Evolutionary conservation across 1,140 invertebrate genomes (phyloP).

Genomic region (Spodoptera frugiperda): DNA sequence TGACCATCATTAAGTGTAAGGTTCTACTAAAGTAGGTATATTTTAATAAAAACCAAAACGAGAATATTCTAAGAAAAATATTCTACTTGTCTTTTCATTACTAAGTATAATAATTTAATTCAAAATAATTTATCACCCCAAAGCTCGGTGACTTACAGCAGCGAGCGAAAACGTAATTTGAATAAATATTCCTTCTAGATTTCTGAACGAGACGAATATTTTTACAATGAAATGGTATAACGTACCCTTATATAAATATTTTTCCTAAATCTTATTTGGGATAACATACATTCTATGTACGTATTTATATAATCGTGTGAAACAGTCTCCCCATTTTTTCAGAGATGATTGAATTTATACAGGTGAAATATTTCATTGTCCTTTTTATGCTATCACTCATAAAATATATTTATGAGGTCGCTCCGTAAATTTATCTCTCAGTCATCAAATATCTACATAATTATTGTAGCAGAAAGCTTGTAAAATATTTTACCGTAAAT

Average conservation of each 20-base stretch:
- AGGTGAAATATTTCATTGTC: slow-evolving; percentile 9
- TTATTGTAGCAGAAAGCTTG: slow-evolving; percentile 2
- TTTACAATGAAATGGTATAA: slow-evolving; percentile 31
- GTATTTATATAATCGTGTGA: not conserved
- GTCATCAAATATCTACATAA: slow-evolving; percentile 8
- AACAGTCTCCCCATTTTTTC: not conserved
- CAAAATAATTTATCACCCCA: slow-evolving; percentile 36
- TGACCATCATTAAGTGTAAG: not conserved
- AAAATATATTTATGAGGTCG: slow-evolving; percentile 18
- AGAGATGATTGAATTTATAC: not conserved
- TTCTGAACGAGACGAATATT: slow-evolving; percentile 24
- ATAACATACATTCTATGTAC: slow-evolving; percentile 17
- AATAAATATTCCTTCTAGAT: slow-evolving; percentile 38
- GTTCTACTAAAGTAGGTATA: not conserved
- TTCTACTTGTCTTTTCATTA: slow-evolving; percentile 5
- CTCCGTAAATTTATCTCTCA: not conserved
- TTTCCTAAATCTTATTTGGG: slow-evolving; percentile 42
- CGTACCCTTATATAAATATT: slow-evolving; percentile 30
- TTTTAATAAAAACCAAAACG: not conserved
- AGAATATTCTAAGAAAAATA: not conserved
- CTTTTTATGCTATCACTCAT: slow-evolving; percentile 8
- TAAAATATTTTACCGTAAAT: not conserved
- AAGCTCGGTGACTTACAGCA: slow-evolving; percentile 15
- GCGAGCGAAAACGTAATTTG: slow-evolving; percentile 41
- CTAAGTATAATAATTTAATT: slow-evolving; percentile 25